Evolutionary conservation across 2,113 vertebrate genomes (phyloP).

Genomic region (Ophiodon elongatus): DNA sequence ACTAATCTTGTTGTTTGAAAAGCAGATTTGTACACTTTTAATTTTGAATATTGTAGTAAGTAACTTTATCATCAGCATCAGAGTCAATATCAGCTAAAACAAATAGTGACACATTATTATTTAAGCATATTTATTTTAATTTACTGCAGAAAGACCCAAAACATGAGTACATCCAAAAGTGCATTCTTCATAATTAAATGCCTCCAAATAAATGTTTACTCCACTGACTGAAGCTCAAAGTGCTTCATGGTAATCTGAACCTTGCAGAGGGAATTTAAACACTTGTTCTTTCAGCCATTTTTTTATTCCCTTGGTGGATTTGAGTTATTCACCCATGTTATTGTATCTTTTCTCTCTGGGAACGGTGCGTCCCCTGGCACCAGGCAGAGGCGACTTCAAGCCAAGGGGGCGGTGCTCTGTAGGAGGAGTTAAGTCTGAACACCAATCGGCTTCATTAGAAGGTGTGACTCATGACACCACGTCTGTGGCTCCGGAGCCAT

Average conservation of each 20-base stretch:
- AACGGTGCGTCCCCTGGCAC: neutral
- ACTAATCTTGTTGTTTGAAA: too few species aligned
- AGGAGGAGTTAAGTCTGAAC: too few species aligned
- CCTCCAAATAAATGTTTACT: neutral
- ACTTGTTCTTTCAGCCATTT: neutral
- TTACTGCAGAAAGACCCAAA: neutral
- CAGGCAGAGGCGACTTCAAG: neutral
- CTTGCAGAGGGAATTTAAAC: neutral
- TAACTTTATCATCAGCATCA: neutral
- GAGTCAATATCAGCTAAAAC: neutral
- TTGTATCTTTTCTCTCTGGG: constrained; percentile 27
- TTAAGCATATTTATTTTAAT: neutral
- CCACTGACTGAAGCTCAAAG: neutral
- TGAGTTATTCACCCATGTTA: constrained; percentile 22
- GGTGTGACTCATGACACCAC: too few species aligned
- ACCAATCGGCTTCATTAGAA: too few species aligned
- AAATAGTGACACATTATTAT: too few species aligned
- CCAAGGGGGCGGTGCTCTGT: too few species aligned
- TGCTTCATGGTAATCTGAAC: constrained; percentile 25
- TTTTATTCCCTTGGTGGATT: constrained; percentile 19
- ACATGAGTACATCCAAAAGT: neutral
- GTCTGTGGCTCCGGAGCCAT: too few species aligned
- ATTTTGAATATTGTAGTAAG: neutral
- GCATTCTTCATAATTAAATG: neutral
- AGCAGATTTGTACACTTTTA: neutral